These are phyloP conservation scores for Temnothorax unifasciatus DNA, from an alignment of 2,888 invertebrate genomes.

Conservation along the genomic window DNA sequence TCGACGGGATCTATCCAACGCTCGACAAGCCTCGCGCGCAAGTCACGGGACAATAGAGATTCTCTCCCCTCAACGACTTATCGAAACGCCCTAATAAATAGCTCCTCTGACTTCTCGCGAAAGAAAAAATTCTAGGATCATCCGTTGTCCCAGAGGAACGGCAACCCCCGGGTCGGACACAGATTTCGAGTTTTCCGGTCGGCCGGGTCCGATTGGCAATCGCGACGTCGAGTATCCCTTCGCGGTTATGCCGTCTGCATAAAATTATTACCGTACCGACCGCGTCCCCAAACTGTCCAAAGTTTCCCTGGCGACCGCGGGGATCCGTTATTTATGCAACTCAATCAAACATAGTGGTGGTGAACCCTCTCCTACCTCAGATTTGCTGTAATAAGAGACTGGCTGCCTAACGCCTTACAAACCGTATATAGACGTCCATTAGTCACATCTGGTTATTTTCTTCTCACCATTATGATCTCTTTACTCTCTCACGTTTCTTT, in stretches of 20 bases:
- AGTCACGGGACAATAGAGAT: not conserved
- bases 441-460: not conserved
- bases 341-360: constrained; percentile 49
- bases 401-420: constrained; percentile 15
- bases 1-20: constrained; percentile 21
- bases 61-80: constrained; percentile 18
- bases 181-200: constrained; percentile 58
- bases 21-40: not conserved
- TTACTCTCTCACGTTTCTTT: not conserved
- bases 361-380: constrained; percentile 3
- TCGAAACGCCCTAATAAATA: constrained; percentile 25
- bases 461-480: not conserved
- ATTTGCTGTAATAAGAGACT: constrained; percentile 36
- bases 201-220: constrained; percentile 28
- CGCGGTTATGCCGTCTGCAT: constrained; percentile 60
- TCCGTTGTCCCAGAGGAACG: not conserved
- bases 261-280: constrained; percentile 66
- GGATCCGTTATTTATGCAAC: constrained; percentile 51
- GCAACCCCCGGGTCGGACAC: not conserved
- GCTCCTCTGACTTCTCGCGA: not conserved
- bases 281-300: constrained; percentile 20
- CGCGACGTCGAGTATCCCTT: constrained; percentile 32
- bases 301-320: constrained; percentile 27
- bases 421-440: not conserved
- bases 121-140: not conserved